A percentile compares a stretch with the other conserved stretches of the same genome.
phyloP scores from a whole-genome alignment of 2,113 vertebrate genomes.

The Eubucco bourcierii region DNA sequence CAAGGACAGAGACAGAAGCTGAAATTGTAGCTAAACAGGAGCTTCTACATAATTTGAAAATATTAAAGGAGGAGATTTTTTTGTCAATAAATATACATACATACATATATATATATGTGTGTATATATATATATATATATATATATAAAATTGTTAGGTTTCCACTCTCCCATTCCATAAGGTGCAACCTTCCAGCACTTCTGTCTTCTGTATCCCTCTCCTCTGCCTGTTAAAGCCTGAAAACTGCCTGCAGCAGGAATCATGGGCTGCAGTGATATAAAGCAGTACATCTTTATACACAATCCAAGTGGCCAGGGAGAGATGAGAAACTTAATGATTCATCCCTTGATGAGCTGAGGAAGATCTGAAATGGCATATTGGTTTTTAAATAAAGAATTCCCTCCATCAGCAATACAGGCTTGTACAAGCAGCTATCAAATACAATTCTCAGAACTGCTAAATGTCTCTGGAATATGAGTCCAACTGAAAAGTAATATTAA shows the following conservation, averaged over 20 bases:
- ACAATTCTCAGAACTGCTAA: neutral
- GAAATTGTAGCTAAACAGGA: neutral
- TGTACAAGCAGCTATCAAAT: neutral
- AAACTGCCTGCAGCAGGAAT: neutral
- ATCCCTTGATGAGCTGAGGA: neutral
- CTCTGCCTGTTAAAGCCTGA: neutral
- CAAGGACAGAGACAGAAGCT: neutral
- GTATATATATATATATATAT: no score
- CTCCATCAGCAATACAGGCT: neutral
- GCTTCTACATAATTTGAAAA: neutral
- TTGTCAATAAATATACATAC: neutral
- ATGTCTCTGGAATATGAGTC: neutral
- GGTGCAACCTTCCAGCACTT: neutral
- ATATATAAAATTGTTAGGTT: neutral
- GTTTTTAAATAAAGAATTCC: slow-evolving; percentile 9
- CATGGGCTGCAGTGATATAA: neutral
- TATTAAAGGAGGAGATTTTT: neutral
- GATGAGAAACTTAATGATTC: neutral
- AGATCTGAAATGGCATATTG: neutral
- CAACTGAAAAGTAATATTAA: neutral
- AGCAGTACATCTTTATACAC: neutral
- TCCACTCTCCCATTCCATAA: neutral
- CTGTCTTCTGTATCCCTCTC: neutral
- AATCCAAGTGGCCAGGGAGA: neutral
- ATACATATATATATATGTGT: no score